Percentiles rank a stretch among this genome's conserved stretches.
Conservation (phyloP, 1,140 invertebrate genomes). For the Drosophila obscura region DNA sequence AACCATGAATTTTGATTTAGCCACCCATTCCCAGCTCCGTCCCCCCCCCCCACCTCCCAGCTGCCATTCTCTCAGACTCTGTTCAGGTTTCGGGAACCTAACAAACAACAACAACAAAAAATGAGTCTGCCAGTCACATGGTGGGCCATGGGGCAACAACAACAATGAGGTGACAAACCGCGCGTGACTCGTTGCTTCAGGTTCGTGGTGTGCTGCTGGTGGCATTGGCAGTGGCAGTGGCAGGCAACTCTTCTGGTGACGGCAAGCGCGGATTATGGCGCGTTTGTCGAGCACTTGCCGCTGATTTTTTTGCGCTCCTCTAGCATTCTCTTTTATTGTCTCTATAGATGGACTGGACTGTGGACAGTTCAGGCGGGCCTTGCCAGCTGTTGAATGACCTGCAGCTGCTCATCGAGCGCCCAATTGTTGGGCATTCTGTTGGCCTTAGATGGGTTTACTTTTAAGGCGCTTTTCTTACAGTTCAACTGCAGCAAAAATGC, state of each 20-base stretch:
- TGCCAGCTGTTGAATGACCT: constrained; percentile 6
- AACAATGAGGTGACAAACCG: constrained; percentile 74
- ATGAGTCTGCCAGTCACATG: not conserved
- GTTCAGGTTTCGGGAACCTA: not conserved
- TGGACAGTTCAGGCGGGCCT: no score
- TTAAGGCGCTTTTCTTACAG: no score
- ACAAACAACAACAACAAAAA: constrained; percentile 12
- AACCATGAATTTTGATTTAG: constrained; percentile 83
- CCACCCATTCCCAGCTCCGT: not conserved
- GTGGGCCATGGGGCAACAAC: constrained; percentile 13
- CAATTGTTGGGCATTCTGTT: no score
- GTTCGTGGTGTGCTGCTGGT: not conserved
- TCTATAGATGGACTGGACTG: not conserved
- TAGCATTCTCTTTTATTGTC: not conserved
- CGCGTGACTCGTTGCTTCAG: constrained; percentile 53
- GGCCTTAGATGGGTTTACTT: no score
- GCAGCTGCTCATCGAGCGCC: not conserved
- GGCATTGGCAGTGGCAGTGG: constrained; percentile 19
- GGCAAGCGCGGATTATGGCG: constrained; percentile 73
- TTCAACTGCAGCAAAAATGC: no score
- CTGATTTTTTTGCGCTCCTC: constrained; percentile 38
- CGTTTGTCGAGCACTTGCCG: constrained; percentile 56
- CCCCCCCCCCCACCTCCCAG: no score
- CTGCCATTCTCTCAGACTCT: no score
- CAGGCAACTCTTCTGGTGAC: constrained; percentile 41